Base-by-base conservation (phyloP, 2,797 vertebrate species). In the Zenarchopterus dispar region DNA sequence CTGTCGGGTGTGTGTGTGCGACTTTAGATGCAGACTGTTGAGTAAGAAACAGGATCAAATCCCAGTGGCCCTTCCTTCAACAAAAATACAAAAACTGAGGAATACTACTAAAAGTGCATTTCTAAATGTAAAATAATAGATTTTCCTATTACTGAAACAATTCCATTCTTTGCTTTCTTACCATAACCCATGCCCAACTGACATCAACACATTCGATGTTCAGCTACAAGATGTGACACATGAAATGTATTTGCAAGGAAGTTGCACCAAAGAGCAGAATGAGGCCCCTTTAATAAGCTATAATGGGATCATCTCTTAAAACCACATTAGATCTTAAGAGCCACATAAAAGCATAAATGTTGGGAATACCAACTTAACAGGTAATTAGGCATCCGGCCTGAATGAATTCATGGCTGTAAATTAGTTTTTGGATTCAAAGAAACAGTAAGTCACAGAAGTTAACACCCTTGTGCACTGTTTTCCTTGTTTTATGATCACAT, bases 261-360 rank as follows among this genome's bases (percentile, higher is more conserved):
- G 81, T 68, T 49, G 33, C 56, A 77, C 19, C 39, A 60, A 70
- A 45, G 39, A 72, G 62, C 66, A 81, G 68, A 70, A 54, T 45
- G 58, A 54, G 68, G 47, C 44, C 62, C 26, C 51, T 52, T 58
- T 82, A 83, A 85, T 77, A 79, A 65, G 67, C 75, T 69, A 65
- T 80, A 85, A 87, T 73, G 55, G 77, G 75, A 72, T 81, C 72
- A 87, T 84, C 79, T 81, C 78, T 78, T 51, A 63, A 80, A 84
- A 75, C 84, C 86, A 67, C 85, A 82, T 67, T 42, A 80, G 84
- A 88, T 85, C 78, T 81, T 78, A 84, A 76, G 59, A 80, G 59
- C 86, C 89, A 89, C 86, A 86, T 89, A 51, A 86, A 85, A 84
- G 82, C 48, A 28, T 48, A 68, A 65, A 69, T 76, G 52, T 26